phyloP scores from a whole-genome alignment of 2,888 invertebrate genomes.

The Alsophila aescularia region DNA sequence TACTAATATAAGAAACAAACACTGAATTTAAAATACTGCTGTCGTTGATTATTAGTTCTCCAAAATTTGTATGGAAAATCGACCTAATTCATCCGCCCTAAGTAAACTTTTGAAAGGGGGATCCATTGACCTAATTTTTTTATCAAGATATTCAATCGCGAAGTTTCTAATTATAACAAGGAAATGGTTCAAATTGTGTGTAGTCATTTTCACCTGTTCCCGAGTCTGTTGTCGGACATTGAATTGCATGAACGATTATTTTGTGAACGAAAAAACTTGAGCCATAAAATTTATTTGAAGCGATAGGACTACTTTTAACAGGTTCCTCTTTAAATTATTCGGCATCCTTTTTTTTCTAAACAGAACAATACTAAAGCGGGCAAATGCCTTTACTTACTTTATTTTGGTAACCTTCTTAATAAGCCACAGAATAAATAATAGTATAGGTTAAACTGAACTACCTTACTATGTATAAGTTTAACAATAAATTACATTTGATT shows the following conservation, averaged over 20 bases:
- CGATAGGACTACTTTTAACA: neutral
- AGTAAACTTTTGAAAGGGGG: constrained; percentile 4
- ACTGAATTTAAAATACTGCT: no score
- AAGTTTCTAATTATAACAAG: constrained; percentile 59
- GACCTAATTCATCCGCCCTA: neutral
- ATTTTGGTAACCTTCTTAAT: no score
- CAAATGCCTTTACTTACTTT: no score
- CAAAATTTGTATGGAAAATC: neutral
- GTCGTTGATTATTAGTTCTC: no score
- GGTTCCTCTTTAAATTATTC: neutral
- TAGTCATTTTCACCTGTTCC: constrained; percentile 65
- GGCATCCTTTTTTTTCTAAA: no score
- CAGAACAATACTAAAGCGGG: no score
- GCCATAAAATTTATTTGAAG: neutral
- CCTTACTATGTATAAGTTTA: no score
- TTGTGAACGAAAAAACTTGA: constrained; percentile 32
- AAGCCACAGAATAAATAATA: no score
- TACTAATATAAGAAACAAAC: no score
- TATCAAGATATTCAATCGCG: constrained; percentile 31
- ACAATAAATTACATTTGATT: no score
- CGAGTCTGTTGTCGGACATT: constrained; percentile 19
- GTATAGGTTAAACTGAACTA: no score
- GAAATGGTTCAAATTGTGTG: constrained; percentile 51
- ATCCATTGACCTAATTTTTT: constrained; percentile 31
- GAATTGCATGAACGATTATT: constrained; percentile 67